Percentiles rank a stretch among this genome's conserved stretches.
These are phyloP conservation scores for Cydia splendana DNA, from an alignment of 1,140 invertebrate species.

Conservation along the genomic window DNA sequence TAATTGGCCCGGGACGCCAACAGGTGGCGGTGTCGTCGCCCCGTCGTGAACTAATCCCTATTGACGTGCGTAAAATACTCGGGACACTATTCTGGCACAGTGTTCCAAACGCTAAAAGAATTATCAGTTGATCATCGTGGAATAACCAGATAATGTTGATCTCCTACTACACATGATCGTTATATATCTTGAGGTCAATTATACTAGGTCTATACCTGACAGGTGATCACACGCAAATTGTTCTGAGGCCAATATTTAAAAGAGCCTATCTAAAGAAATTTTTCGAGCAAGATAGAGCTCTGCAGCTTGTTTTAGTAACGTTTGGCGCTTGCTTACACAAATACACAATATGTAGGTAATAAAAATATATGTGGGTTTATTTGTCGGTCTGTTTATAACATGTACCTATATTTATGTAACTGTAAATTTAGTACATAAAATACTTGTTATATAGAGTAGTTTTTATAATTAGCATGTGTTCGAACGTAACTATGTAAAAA, in stretches of 20 bases:
- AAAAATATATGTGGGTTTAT: background rate
- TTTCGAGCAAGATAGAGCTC: background rate
- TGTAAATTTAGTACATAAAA: too few species aligned
- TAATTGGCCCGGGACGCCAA: slow-evolving; percentile 7
- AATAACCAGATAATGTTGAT: background rate
- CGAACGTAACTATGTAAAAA: too few species aligned
- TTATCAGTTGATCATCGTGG: background rate
- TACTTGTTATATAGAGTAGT: too few species aligned
- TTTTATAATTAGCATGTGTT: too few species aligned
- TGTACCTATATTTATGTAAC: background rate
- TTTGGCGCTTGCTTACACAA: background rate
- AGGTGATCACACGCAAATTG: background rate
- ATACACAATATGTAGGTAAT: background rate
- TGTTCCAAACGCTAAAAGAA: background rate
- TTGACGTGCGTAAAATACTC: slow-evolving; percentile 21
- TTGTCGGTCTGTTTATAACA: background rate
- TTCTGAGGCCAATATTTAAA: background rate
- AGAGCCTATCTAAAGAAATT: background rate
- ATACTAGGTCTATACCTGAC: background rate
- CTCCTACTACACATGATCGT: background rate
- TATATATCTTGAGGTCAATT: background rate
- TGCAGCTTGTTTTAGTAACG: background rate
- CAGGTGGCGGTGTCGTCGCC: slow-evolving; percentile 29
- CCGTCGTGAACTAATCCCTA: slow-evolving; percentile 18
- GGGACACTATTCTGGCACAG: slow-evolving; percentile 1